Evolutionary conservation across 2,888 invertebrate species (phyloP).

Genomic region (Andricus curvator): DNA sequence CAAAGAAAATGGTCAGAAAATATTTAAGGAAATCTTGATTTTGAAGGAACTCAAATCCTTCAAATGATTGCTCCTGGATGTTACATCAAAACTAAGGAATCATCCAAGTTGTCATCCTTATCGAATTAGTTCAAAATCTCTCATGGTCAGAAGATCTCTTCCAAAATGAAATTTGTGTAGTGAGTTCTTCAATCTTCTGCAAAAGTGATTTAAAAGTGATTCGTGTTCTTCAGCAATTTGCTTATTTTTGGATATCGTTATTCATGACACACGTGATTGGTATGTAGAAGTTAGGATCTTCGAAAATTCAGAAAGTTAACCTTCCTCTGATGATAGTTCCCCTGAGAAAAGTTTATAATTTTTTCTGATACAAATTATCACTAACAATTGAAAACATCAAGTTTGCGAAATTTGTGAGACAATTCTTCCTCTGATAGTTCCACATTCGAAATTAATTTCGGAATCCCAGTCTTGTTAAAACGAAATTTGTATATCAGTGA

Average conservation of each 20-base stretch:
- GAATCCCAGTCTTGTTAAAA: no score
- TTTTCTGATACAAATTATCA: background rate
- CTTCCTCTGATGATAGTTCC: background rate
- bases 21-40: no score
- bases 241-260: conserved; percentile 23
- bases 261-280: conserved; percentile 22
- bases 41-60: no score
- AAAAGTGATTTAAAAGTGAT: conserved; percentile 27
- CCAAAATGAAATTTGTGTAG: background rate
- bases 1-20: no score
- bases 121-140: background rate
- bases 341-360: background rate
- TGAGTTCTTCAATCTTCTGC: conserved; percentile 1
- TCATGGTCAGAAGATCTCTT: no score
- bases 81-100: background rate
- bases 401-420: background rate
- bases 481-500: no score
- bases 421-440: background rate
- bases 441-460: background rate
- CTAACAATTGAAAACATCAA: background rate
- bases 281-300: conserved; percentile 13
- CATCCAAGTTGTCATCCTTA: background rate
- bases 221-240: background rate
- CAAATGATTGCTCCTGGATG: background rate
- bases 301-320: background rate